These are phyloP conservation scores for Oophaga sylvatica DNA, from an alignment of 2,797 vertebrate species.

Conservation along the genomic window DNA sequence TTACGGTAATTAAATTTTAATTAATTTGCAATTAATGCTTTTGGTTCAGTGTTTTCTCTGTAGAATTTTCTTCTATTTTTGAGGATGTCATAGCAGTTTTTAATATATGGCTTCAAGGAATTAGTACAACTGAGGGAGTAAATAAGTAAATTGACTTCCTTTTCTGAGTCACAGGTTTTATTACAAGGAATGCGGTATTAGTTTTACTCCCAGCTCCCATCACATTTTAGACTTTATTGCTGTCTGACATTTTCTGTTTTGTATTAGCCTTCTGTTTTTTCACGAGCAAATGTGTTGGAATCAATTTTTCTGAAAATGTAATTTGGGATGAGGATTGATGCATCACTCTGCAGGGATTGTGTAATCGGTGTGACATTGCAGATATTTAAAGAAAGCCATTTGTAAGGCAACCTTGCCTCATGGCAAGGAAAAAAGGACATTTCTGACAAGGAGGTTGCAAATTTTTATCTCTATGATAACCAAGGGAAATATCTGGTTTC, in stretches of 20 bases:
- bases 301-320: conserved; percentile 75
- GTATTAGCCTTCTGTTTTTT: conserved; percentile 64
- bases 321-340: conserved; percentile 69
- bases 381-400: conserved; percentile 71
- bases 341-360: conserved; percentile 67
- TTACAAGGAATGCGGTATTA: conserved; percentile 24
- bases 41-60: not conserved
- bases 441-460: conserved; percentile 54
- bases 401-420: conserved; percentile 65
- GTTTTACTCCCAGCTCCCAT: conserved; percentile 3
- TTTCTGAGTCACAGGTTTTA: conserved; percentile 20
- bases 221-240: conserved; percentile 43
- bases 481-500: conserved; percentile 66
- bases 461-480: conserved; percentile 65
- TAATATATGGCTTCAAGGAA: not conserved
- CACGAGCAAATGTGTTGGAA: conserved; percentile 63
- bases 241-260: conserved; percentile 54
- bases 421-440: conserved; percentile 66
- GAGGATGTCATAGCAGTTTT: no score
- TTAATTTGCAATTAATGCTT: not conserved
- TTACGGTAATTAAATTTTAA: not conserved
- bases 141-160: conserved; percentile 25
- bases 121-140: not conserved
- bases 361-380: conserved; percentile 75
- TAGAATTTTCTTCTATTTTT: not conserved